A percentile compares a stretch with the other conserved stretches of the same genome.
Conservation (phyloP, 2,797 vertebrate genomes). For the Rhincodon typus region DNA sequence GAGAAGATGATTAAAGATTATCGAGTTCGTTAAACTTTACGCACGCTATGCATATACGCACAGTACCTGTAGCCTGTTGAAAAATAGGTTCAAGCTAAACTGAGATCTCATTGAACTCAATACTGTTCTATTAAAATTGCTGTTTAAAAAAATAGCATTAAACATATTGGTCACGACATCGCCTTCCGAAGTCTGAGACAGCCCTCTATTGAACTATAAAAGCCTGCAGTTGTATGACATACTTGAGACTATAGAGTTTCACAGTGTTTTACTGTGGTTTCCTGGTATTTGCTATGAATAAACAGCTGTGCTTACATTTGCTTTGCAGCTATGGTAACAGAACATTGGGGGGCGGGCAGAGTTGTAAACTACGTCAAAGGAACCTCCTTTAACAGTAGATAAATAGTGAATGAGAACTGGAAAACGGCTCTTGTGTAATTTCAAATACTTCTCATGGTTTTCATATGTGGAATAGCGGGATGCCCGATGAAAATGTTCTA, state of each 20-base stretch:
- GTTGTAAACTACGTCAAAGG: conserved; percentile 27
- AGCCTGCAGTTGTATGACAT: not conserved
- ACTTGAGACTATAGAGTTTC: conserved; percentile 8
- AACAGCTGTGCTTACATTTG: conserved; percentile 30
- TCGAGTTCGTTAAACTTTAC: not conserved
- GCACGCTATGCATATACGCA: not conserved
- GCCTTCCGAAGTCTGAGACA: not conserved
- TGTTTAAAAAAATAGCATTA: not conserved
- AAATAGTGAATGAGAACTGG: conserved; percentile 13
- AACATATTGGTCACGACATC: not conserved
- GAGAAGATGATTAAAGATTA: not conserved
- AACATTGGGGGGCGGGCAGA: not conserved
- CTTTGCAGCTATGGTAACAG: conserved; percentile 31
- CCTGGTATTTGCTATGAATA: conserved; percentile 28
- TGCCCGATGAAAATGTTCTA: not conserved
- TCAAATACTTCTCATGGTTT: conserved; percentile 20
- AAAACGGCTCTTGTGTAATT: not conserved
- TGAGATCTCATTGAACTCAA: not conserved
- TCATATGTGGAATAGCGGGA: not conserved
- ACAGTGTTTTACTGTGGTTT: conserved; percentile 19
- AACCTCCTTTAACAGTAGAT: conserved; percentile 2
- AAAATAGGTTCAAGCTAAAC: not conserved
- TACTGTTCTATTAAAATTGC: not conserved
- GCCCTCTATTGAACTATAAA: conserved; percentile 1
- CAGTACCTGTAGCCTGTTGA: not conserved